A percentile compares a stretch with the other conserved stretches of the same genome.
Evolutionary conservation across 2,888 invertebrate genomes (phyloP).

Genomic region (Cephus spinipes): DNA sequence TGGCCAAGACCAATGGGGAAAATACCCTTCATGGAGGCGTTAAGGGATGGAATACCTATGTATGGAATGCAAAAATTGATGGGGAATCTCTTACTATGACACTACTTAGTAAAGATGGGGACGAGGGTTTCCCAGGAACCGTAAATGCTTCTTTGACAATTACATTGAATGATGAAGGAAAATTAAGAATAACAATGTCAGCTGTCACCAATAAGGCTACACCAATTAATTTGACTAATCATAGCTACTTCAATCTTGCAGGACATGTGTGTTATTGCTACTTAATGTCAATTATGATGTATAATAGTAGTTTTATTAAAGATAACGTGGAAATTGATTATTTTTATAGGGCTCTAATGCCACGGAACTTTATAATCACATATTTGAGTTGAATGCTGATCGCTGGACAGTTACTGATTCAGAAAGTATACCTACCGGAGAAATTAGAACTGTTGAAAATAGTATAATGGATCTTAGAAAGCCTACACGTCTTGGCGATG

Average conservation of each 20-base stretch:
- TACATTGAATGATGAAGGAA: conserved; percentile 79
- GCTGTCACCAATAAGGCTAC: conserved; percentile 84
- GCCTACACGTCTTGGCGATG: conserved; percentile 74
- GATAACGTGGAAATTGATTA: not conserved
- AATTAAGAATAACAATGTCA: conserved; percentile 79
- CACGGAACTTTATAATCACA: conserved; percentile 76
- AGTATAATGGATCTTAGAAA: conserved; percentile 81
- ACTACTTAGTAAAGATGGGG: conserved; percentile 81
- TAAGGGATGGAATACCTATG: conserved; percentile 82
- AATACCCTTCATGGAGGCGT: conserved; percentile 87
- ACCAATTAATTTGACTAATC: conserved; percentile 87
- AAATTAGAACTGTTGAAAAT: conserved; percentile 76
- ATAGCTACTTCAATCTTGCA: conserved; percentile 92
- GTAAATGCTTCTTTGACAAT: conserved; percentile 79
- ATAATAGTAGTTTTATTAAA: not conserved
- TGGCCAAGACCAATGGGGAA: conserved; percentile 79
- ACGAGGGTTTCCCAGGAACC: conserved; percentile 92
- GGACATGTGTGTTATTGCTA: conserved; percentile 78
- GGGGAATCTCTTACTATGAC: conserved; percentile 74
- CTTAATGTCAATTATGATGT: not conserved
- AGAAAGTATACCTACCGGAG: conserved; percentile 81
- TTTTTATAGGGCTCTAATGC: conserved; percentile 72
- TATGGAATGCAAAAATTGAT: conserved; percentile 55
- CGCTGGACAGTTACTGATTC: conserved; percentile 79
- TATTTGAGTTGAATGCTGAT: conserved; percentile 80